phyloP scores from a whole-genome alignment of 1,140 invertebrate genomes.

The Drosophila takahashii region DNA sequence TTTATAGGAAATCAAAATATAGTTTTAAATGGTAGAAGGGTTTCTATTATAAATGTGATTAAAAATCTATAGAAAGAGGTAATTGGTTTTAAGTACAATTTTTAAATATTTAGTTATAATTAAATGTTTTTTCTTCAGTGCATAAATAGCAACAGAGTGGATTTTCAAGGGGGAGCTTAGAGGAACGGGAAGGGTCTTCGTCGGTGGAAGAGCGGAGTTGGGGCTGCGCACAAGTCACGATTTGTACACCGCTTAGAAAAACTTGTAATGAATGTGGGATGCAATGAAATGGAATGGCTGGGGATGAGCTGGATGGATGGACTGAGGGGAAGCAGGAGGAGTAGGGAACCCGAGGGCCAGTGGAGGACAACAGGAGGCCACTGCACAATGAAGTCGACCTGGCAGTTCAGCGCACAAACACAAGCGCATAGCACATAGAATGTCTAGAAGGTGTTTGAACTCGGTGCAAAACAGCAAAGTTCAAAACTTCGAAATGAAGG shows the following conservation, averaged over 20 bases:
- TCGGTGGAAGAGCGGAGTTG: constrained; percentile 6
- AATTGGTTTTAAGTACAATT: too few relatives aligned
- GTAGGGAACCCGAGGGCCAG: background rate
- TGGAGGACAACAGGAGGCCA: constrained; percentile 34
- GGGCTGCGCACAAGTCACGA: constrained; percentile 61
- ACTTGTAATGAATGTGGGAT: constrained; percentile 69
- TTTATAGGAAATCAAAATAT: too few relatives aligned
- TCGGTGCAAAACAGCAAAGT: constrained; percentile 40
- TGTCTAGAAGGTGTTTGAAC: constrained; percentile 67
- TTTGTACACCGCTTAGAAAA: constrained; percentile 73
- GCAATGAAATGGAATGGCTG: constrained; percentile 39
- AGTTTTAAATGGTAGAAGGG: too few relatives aligned
- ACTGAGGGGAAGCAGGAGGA: background rate
- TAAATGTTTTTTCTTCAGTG: background rate
- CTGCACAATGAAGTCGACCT: constrained; percentile 56
- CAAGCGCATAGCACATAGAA: constrained; percentile 9
- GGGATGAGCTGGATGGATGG: constrained; percentile 15
- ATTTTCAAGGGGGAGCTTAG: constrained; percentile 9
- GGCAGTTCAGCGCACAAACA: constrained; percentile 35
- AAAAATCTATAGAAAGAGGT: too few relatives aligned
- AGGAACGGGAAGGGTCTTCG: background rate
- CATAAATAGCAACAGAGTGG: constrained; percentile 20
- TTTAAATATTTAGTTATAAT: background rate
- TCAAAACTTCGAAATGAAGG: constrained; percentile 51
- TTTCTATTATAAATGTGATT: too few relatives aligned